Percentiles rank a stretch among this genome's conserved stretches.
Conservation (phyloP, 2,113 vertebrate genomes). For the Urocolius indicus region DNA sequence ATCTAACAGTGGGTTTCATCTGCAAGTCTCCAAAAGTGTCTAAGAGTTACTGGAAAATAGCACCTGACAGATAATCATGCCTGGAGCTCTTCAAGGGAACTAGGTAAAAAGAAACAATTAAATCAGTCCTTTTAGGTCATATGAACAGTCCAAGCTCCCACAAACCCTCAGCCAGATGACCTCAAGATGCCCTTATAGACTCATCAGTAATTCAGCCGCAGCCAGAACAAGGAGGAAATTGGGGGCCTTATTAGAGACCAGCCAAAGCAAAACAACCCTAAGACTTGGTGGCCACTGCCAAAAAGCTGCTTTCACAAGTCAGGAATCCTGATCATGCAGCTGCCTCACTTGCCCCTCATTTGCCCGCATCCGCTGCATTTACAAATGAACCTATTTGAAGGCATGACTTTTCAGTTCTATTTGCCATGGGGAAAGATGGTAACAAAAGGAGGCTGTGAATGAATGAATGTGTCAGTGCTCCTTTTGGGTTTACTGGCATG, state of each 20-base stretch:
- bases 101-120: neutral
- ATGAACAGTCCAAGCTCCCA: neutral
- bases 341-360: constrained; percentile 56
- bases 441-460: constrained; percentile 46
- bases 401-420: constrained; percentile 17
- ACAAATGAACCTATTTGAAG: constrained; percentile 55
- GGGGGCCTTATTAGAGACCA: constrained; percentile 41
- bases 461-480: constrained; percentile 3
- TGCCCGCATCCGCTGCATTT: constrained; percentile 57
- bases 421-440: neutral
- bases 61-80: neutral
- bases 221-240: constrained; percentile 49
- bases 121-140: neutral
- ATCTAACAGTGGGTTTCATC: neutral
- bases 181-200: neutral
- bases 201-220: constrained; percentile 50
- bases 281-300: constrained; percentile 49
- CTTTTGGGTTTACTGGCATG: constrained; percentile 35
- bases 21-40: neutral
- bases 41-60: neutral
- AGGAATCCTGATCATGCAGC: constrained; percentile 65
- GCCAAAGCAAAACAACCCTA: constrained; percentile 65
- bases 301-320: constrained; percentile 66
- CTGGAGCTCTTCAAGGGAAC: neutral
- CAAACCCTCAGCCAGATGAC: constrained; percentile 13